Conservation (phyloP, 2,797 vertebrate genomes). For the Onychomys arenicola region DNA sequence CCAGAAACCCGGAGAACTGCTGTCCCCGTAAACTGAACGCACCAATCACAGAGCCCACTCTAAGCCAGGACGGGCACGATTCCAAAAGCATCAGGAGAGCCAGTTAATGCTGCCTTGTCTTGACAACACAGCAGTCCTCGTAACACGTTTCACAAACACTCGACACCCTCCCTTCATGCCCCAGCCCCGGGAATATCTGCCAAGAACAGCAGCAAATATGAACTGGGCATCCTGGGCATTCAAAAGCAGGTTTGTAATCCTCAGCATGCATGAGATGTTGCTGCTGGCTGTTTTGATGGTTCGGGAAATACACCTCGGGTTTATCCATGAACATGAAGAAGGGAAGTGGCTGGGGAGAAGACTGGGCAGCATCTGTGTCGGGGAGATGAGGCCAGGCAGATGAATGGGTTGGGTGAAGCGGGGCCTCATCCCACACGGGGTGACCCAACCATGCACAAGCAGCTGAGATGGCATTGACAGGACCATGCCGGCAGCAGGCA, state of each 20-base stretch:
- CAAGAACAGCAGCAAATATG: not conserved
- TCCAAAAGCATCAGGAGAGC: not conserved
- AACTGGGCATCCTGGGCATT: not conserved
- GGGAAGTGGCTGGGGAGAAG: slow-evolving; percentile 25
- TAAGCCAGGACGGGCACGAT: not conserved
- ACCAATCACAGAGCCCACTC: not conserved
- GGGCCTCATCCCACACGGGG: slow-evolving; percentile 18
- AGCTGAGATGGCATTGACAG: slow-evolving; percentile 62
- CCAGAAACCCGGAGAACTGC: not conserved
- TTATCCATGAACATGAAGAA: slow-evolving; percentile 58
- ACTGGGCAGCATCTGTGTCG: not conserved
- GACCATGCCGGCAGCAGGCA: slow-evolving; percentile 79
- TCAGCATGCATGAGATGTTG: slow-evolving; percentile 64
- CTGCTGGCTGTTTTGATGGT: slow-evolving; percentile 75
- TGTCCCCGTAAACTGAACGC: not conserved
- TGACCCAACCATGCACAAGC: slow-evolving; percentile 83
- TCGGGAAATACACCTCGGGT: slow-evolving; percentile 71
- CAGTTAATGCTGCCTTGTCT: not conserved
- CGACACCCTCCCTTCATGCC: not conserved
- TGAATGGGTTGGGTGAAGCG: not conserved
- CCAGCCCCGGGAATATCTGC: not conserved
- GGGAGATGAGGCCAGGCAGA: slow-evolving; percentile 52
- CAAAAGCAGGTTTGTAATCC: not conserved
- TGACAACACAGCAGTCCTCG: not conserved
- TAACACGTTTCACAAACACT: not conserved